Conservation (phyloP, 2,888 invertebrate species). For the Dastarcus helophoroides region DNA sequence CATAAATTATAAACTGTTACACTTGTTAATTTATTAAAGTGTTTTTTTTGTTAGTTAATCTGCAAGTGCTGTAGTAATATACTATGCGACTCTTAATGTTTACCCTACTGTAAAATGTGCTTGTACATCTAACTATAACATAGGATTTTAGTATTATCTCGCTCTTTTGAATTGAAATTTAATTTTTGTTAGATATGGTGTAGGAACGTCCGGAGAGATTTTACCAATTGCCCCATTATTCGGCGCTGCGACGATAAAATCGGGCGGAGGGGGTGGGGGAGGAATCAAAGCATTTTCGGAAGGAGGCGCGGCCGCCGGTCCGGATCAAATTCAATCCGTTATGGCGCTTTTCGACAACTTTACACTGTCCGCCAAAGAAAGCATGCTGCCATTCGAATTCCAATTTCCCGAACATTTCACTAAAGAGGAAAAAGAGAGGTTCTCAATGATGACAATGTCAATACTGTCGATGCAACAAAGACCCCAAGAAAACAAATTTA, state of each 20-base stretch:
- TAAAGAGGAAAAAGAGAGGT: constrained; percentile 1
- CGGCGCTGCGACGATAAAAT: neutral
- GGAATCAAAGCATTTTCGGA: constrained; percentile 13
- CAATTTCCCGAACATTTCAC: constrained; percentile 7
- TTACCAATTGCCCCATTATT: constrained; percentile 19
- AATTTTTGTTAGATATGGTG: constrained; percentile 18
- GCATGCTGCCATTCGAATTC: constrained; percentile 5
- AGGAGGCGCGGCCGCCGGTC: no score
- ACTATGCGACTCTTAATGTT: no score
- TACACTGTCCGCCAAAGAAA: constrained; percentile 6
- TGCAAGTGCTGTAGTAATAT: no score
- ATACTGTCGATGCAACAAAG: constrained; percentile 22
- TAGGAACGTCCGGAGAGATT: constrained; percentile 17
- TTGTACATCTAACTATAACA: no score
- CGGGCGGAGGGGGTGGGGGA: neutral
- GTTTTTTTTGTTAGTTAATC: no score
- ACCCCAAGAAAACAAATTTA: constrained; percentile 24
- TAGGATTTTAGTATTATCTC: no score
- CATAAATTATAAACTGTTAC: no score
- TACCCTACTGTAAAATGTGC: no score
- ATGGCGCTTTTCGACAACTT: constrained; percentile 17
- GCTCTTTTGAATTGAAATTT: no score
- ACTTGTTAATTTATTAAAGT: no score
- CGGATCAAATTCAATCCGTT: no score
- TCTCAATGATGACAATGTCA: constrained; percentile 16